Evolutionary conservation across 2,888 invertebrate genomes (phyloP).

Genomic region (Papilio protenor): DNA sequence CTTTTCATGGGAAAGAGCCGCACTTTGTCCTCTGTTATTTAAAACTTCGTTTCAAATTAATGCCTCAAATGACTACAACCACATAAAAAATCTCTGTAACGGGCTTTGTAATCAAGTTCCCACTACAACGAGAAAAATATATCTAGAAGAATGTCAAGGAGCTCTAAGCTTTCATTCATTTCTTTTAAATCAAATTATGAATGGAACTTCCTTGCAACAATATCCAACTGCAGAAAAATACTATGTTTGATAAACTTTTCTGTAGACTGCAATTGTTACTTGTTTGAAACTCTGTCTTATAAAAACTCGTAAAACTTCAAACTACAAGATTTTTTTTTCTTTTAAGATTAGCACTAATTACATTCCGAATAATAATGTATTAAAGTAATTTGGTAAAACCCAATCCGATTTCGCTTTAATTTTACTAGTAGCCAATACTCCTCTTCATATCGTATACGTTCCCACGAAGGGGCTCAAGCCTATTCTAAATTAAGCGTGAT

Average conservation of each 20-base stretch:
- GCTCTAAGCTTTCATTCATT: not conserved
- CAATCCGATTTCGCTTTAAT: too few species aligned
- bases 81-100: too few species aligned
- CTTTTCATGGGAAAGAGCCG: not conserved
- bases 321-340: not conserved
- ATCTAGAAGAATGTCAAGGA: not conserved
- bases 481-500: too few species aligned
- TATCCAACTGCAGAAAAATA: conserved; percentile 23
- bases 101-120: too few species aligned
- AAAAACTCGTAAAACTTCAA: not conserved
- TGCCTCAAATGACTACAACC: too few species aligned
- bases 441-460: too few species aligned
- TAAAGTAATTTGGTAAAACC: too few species aligned
- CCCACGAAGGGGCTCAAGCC: too few species aligned
- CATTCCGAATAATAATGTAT: too few species aligned
- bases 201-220: not conserved
- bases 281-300: not conserved
- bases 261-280: not conserved
- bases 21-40: not conserved
- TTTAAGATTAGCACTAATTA: not conserved
- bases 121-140: too few species aligned
- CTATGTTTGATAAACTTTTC: not conserved
- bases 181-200: conserved; percentile 9
- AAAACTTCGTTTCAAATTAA: not conserved
- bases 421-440: too few species aligned